phyloP scores from a whole-genome alignment of 1,140 invertebrate genomes.

The Bombus difficillimus region DNA sequence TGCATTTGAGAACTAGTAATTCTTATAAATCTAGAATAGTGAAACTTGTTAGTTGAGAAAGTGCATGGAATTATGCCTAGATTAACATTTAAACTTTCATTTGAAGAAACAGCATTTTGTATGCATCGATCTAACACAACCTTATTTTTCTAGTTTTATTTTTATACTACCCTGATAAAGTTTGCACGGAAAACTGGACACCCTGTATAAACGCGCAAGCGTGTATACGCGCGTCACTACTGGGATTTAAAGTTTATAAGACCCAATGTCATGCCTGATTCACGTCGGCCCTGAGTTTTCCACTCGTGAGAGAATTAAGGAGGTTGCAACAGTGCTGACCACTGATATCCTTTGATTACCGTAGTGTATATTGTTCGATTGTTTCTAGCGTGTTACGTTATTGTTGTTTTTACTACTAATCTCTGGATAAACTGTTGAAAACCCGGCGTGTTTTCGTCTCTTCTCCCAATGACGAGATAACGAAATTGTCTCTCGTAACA shows the following conservation, averaged over 20 bases:
- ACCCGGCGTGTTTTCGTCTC: conserved; percentile 7
- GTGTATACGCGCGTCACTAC: conserved; percentile 42
- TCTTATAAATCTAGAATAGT: neutral
- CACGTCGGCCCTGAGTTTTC: conserved; percentile 67
- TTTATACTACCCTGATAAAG: neutral
- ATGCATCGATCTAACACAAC: neutral
- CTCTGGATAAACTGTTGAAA: conserved; percentile 28
- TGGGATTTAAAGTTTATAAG: conserved; percentile 71
- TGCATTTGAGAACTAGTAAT: neutral
- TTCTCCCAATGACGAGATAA: conserved; percentile 6
- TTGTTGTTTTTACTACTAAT: neutral
- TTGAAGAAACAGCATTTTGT: neutral
- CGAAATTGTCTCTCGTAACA: conserved; percentile 66
- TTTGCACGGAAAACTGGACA: neutral
- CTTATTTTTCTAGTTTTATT: too few species aligned
- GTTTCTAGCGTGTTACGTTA: neutral
- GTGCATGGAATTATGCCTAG: neutral
- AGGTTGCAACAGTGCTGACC: conserved; percentile 27
- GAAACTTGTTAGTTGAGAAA: neutral
- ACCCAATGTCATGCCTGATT: conserved; percentile 73
- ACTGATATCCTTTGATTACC: neutral
- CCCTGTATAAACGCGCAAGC: conserved; percentile 9
- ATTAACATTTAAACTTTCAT: neutral
- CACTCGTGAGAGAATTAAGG: conserved; percentile 27
- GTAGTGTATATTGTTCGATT: conserved; percentile 29